Percentiles rank a stretch among this genome's conserved stretches.
phyloP scores from a whole-genome alignment of 2,113 vertebrate species.

The Gobio gobio region DNA sequence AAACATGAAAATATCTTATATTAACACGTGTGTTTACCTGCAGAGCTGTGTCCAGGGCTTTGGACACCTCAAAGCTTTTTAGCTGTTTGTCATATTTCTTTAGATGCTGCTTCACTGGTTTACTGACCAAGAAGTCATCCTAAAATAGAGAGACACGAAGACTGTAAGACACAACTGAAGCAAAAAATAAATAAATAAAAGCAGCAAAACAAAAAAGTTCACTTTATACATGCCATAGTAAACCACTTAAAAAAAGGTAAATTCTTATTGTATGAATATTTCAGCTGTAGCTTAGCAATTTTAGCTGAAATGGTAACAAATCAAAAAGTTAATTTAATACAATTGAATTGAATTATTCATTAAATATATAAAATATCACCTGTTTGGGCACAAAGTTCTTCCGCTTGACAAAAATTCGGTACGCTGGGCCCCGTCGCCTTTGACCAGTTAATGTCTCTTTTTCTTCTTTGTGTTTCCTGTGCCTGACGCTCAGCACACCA shows the following conservation, averaged over 20 bases:
- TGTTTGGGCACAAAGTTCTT: slow-evolving; percentile 88
- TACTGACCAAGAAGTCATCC: slow-evolving; percentile 92
- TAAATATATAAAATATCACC: slow-evolving; percentile 61
- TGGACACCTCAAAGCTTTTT: slow-evolving; percentile 89
- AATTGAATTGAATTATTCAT: neutral
- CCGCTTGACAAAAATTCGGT: slow-evolving; percentile 89
- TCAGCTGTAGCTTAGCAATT: neutral
- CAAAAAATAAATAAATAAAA: neutral
- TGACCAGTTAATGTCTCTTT: slow-evolving; percentile 68
- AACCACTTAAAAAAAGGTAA: neutral
- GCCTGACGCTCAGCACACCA: slow-evolving; percentile 89
- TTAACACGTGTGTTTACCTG: slow-evolving; percentile 72
- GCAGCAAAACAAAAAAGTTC: neutral
- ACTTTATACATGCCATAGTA: neutral
- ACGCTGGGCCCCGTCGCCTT: slow-evolving; percentile 78
- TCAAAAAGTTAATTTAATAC: neutral
- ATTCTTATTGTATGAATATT: neutral
- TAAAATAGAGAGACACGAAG: slow-evolving; percentile 55
- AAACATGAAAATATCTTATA: neutral
- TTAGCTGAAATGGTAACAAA: neutral
- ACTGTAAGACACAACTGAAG: neutral
- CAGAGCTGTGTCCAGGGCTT: slow-evolving; percentile 90
- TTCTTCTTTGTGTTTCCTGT: slow-evolving; percentile 83
- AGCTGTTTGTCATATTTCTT: slow-evolving; percentile 89
- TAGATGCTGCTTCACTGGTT: slow-evolving; percentile 81